Percentiles rank a stretch among this genome's conserved stretches.
Conservation (phyloP, 2,888 invertebrate species). For the Stomorhina lunata region DNA sequence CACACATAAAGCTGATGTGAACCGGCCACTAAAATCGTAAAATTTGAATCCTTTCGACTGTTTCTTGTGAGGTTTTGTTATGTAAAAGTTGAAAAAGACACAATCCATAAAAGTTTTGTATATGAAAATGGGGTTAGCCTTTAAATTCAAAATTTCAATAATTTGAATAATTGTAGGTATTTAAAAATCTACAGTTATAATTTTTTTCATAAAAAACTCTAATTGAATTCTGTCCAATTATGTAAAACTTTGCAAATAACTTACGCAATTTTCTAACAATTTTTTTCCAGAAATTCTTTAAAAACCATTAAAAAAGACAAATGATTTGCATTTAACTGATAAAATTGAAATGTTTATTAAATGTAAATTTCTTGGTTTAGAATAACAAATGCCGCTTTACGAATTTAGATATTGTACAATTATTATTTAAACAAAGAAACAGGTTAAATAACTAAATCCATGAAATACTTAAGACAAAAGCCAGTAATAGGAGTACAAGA, state of each 20-base stretch:
- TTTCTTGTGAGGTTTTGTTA: too few species aligned
- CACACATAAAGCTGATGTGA: too few species aligned
- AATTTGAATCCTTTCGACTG: too few species aligned
- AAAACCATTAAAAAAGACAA: not conserved
- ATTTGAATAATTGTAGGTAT: too few species aligned
- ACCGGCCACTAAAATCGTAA: too few species aligned
- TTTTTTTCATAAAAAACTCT: too few species aligned
- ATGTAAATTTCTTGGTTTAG: constrained; percentile 6
- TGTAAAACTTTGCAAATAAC: not conserved
- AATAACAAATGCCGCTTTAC: not conserved
- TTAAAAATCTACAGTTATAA: too few species aligned
- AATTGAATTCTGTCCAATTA: too few species aligned
- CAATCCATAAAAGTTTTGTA: too few species aligned
- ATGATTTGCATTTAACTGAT: not conserved
- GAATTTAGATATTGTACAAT: not conserved
- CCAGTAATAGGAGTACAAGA: not conserved
- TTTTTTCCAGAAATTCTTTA: not conserved
- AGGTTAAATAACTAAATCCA: constrained; percentile 11
- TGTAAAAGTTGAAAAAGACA: too few species aligned
- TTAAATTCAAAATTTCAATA: too few species aligned
- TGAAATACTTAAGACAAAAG: not conserved
- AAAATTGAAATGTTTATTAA: constrained; percentile 1
- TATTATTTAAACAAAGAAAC: constrained; percentile 2
- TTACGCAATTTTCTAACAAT: not conserved
- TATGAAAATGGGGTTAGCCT: too few species aligned